These are phyloP conservation scores for Metridium senile DNA, from an alignment of 92 coral and sea anemone genomes.

Conservation along the genomic window DNA sequence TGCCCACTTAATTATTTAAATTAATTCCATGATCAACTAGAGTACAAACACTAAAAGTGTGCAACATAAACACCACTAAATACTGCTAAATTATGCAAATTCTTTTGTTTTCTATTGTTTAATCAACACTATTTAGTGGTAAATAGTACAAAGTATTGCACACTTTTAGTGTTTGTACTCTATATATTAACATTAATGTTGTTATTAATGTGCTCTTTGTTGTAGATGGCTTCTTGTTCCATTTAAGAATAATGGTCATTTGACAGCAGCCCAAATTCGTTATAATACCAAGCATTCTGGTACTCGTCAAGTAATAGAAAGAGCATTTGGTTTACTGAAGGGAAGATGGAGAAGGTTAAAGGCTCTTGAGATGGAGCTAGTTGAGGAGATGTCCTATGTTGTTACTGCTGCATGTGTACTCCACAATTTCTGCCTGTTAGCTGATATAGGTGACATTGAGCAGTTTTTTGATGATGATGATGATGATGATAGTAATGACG, in stretches of 20 bases:
- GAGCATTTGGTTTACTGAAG: constrained; percentile 50
- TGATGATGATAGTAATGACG: constrained; percentile 33
- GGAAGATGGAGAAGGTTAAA: constrained; percentile 43
- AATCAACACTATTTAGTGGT: too few relatives aligned
- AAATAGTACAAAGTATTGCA: too few relatives aligned
- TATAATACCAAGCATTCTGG: constrained; percentile 31
- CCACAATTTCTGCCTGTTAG: constrained; percentile 50
- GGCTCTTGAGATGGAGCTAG: constrained; percentile 31
- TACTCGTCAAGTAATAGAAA: constrained; percentile 39
- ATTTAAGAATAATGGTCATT: constrained; percentile 34
- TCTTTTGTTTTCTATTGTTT: too few relatives aligned
- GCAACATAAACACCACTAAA: too few relatives aligned
- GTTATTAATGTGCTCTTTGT: not conserved
- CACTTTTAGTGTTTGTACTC: too few relatives aligned
- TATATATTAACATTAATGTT: not conserved
- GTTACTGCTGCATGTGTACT: constrained; percentile 47
- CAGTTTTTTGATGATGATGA: constrained; percentile 42
- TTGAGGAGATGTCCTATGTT: constrained; percentile 15
- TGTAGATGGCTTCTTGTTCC: constrained; percentile 36
- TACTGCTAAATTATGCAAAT: too few relatives aligned
- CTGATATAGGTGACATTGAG: constrained; percentile 42
- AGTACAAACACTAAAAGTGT: too few relatives aligned
- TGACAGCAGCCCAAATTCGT: constrained; percentile 20
- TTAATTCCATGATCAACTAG: too few relatives aligned
- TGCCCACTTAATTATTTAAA: too few relatives aligned